Conservation (phyloP, 2,797 vertebrate species). For the Sebastes hubbsi region DNA sequence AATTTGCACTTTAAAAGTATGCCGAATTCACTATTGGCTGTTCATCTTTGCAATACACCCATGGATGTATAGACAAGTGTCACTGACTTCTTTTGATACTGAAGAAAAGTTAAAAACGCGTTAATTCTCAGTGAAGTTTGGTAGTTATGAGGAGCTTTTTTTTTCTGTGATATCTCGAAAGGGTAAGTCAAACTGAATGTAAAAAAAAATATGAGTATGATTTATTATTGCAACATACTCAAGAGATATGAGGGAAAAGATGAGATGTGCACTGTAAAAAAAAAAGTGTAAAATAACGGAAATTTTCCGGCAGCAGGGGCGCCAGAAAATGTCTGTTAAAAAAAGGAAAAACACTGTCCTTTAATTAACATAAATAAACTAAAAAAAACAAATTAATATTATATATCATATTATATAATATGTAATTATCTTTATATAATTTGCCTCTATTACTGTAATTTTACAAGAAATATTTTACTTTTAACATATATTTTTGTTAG, state of each 20-base stretch:
- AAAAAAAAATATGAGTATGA: background rate
- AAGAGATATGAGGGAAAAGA: background rate
- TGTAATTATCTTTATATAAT: too few species aligned
- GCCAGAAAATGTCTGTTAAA: too few species aligned
- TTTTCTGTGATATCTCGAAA: background rate
- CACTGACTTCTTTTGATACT: background rate
- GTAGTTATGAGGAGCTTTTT: background rate
- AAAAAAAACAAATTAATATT: too few species aligned
- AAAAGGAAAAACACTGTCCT: too few species aligned
- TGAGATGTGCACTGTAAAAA: background rate
- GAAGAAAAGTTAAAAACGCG: background rate
- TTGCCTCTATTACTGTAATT: too few species aligned
- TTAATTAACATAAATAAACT: too few species aligned
- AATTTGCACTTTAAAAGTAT: background rate
- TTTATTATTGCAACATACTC: background rate
- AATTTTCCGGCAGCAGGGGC: too few species aligned
- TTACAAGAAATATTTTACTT: too few species aligned
- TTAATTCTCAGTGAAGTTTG: background rate
- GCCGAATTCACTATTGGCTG: background rate
- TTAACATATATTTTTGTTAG: too few species aligned
- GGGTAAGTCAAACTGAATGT: background rate
- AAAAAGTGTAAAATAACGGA: too few species aligned
- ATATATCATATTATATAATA: too few species aligned
- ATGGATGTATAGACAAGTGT: background rate
- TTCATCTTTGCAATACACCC: background rate